Conservation (phyloP, 2,797 vertebrate genomes). For the Pelodytes ibericus region DNA sequence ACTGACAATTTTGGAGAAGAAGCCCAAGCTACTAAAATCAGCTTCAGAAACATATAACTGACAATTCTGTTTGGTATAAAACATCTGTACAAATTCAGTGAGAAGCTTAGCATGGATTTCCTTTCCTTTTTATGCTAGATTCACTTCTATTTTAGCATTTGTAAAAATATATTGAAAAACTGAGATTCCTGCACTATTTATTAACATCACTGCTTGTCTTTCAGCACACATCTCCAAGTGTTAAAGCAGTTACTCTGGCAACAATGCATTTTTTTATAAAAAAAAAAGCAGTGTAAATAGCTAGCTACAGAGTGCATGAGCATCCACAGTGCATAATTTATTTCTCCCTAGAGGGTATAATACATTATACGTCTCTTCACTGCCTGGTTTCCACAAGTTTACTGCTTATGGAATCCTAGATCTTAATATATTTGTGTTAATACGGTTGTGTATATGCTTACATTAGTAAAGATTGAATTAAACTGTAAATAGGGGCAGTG, state of each 20-base stretch:
- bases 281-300: conserved; percentile 55
- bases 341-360: conserved; percentile 50
- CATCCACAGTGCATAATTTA: conserved; percentile 53
- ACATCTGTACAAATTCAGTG: not conserved
- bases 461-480: conserved; percentile 22
- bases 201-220: conserved; percentile 32
- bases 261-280: conserved; percentile 55
- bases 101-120: not conserved
- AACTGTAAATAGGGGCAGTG: conserved; percentile 6
- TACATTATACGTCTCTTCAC: conserved; percentile 55
- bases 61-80: no score
- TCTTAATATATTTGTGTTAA: conserved; percentile 4
- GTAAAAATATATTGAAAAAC: conserved; percentile 29
- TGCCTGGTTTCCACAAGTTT: conserved; percentile 50
- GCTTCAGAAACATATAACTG: no score
- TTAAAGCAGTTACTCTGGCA: conserved; percentile 53
- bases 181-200: conserved; percentile 10
- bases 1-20: no score
- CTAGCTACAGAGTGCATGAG: conserved; percentile 42
- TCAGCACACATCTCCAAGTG: conserved; percentile 24
- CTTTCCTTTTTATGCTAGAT: conserved; percentile 17
- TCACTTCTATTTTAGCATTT: conserved; percentile 26
- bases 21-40: no score
- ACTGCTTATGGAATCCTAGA: conserved; percentile 35
- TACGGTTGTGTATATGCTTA: conserved; percentile 7